Evolutionary conservation across 2,113 vertebrate species (phyloP).

Genomic region (Rhinopomastus cyanomelas): DNA sequence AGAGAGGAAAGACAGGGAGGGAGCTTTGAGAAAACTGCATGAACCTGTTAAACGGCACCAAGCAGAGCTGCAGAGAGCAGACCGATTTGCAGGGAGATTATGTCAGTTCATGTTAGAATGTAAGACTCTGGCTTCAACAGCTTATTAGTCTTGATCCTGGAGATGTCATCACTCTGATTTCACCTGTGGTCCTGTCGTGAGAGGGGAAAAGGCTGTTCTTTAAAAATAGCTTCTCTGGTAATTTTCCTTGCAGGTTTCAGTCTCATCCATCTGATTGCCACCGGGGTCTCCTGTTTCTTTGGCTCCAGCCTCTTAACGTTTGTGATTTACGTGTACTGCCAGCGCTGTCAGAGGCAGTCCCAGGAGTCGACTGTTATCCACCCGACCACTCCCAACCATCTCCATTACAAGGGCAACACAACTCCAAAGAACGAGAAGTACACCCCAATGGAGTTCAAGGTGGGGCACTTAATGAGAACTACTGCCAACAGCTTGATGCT

Average conservation of each 20-base stretch:
- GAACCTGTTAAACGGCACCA: conserved; percentile 56
- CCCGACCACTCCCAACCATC: conserved; percentile 96
- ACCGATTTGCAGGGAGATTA: conserved; percentile 27
- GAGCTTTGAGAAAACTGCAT: conserved; percentile 46
- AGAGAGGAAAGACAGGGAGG: conserved; percentile 40
- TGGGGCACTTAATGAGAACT: conserved; percentile 55
- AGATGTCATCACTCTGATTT: conserved; percentile 41
- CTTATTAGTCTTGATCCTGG: conserved; percentile 14
- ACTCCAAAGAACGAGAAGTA: conserved; percentile 99
- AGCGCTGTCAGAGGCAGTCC: conserved; percentile 92
- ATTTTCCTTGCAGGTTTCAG: conserved; percentile 83
- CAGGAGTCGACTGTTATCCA: conserved; percentile 96
- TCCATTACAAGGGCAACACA: conserved; percentile 95
- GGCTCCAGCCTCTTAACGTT: conserved; percentile 95
- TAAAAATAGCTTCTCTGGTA: conserved; percentile 30
- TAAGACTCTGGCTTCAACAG: conserved; percentile 33
- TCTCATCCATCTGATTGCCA: conserved; percentile 94
- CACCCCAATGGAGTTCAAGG: conserved; percentile 99
- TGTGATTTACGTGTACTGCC: conserved; percentile 92
- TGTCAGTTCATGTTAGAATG: conserved; percentile 35
- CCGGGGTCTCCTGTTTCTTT: conserved; percentile 93
- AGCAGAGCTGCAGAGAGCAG: conserved; percentile 43
- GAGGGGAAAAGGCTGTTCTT: background rate
- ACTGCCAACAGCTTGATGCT: background rate
- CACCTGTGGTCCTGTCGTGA: conserved; percentile 35